Conservation (phyloP, 2,113 vertebrate genomes). For the Platysteira castanea region DNA sequence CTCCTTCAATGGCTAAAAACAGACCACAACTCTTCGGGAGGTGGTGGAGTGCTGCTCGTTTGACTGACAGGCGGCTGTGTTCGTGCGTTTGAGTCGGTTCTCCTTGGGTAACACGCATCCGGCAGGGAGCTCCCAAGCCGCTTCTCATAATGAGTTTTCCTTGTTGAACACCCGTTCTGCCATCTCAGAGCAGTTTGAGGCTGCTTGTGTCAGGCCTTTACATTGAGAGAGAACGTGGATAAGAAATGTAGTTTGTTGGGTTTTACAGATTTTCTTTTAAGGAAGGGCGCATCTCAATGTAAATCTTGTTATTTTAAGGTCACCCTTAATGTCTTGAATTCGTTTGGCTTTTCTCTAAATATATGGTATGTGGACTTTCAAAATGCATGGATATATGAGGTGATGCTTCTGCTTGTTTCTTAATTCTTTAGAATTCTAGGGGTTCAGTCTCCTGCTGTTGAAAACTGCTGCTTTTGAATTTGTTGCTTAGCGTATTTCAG, state of each 20-base stretch:
- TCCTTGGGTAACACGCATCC: neutral
- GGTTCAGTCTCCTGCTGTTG: neutral
- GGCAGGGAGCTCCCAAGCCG: neutral
- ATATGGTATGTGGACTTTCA: fast-evolving
- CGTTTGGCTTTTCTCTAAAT: neutral
- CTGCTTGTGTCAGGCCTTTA: neutral
- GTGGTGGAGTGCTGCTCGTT: neutral
- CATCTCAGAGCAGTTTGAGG: neutral
- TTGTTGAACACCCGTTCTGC: neutral
- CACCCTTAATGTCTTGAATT: neutral
- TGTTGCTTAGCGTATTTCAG: neutral
- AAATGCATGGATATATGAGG: neutral
- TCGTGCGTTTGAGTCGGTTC: neutral
- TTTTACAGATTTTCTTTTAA: neutral
- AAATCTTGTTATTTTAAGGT: neutral
- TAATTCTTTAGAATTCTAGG: neutral
- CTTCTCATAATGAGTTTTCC: neutral
- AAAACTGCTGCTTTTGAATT: neutral
- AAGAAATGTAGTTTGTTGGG: neutral
- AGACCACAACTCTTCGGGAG: neutral
- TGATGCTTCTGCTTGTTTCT: neutral
- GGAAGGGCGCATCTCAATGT: neutral
- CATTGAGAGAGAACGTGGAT: fast-evolving
- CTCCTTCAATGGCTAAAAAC: slow-evolving; percentile 55
- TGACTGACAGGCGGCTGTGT: slow-evolving; percentile 58